These are phyloP conservation scores for Nephotettix cincticeps DNA, from an alignment of 1,140 invertebrate genomes.

Conservation along the genomic window DNA sequence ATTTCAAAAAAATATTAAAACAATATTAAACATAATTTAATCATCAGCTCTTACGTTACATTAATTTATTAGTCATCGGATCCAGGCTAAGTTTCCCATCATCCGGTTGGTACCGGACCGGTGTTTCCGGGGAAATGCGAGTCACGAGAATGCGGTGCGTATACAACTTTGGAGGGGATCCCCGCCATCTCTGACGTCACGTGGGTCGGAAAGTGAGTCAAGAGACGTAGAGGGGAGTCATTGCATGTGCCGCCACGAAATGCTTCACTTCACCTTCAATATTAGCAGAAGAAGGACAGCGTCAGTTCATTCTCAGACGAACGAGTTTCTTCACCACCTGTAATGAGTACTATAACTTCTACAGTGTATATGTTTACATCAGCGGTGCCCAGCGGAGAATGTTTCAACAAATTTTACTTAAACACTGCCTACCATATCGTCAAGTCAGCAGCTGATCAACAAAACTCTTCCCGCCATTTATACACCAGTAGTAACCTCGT, in stretches of 20 bases:
- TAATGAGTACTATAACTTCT: constrained; percentile 4
- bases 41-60: too few relatives aligned
- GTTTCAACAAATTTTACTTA: background rate
- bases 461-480: constrained; percentile 20
- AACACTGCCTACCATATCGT: constrained; percentile 15
- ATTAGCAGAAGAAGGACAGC: background rate
- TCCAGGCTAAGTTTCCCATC: too few relatives aligned
- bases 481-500: background rate
- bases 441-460: constrained; percentile 5
- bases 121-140: constrained; percentile 7
- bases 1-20: too few relatives aligned
- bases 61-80: too few relatives aligned
- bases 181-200: background rate
- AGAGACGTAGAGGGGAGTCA: constrained; percentile 3
- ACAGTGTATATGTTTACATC: constrained; percentile 1
- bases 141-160: background rate
- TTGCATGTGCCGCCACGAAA: background rate
- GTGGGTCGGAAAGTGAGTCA: constrained; percentile 12
- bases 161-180: background rate
- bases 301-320: too few relatives aligned
- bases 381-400: constrained; percentile 15
- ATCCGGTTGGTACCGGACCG: too few relatives aligned
- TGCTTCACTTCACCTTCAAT: background rate
- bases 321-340: background rate
- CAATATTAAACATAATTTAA: too few relatives aligned